Conservation (phyloP, 2,888 invertebrate species). For the Anarsia innoxiella region DNA sequence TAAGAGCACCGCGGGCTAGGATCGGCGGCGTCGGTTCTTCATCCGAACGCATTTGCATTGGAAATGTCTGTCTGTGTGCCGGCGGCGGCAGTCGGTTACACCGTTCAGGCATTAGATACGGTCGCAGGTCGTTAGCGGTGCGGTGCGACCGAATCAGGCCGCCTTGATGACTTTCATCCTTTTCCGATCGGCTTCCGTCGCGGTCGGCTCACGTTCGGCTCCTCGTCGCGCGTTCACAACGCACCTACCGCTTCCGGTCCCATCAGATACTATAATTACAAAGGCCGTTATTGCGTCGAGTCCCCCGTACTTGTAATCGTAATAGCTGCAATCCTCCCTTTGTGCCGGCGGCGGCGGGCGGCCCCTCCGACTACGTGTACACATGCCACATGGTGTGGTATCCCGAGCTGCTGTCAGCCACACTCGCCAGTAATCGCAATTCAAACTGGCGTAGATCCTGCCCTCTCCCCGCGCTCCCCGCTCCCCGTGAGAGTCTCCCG, state of each 20-base stretch:
- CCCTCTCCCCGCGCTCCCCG: background rate
- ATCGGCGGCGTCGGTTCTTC: background rate
- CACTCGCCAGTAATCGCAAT: background rate
- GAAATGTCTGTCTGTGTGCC: background rate
- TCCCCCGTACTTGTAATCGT: slow-evolving; percentile 4
- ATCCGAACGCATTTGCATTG: background rate
- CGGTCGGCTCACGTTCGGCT: slow-evolving; percentile 6
- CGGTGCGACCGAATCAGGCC: too few species aligned
- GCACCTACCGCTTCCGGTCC: slow-evolving; percentile 8
- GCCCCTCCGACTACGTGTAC: slow-evolving; percentile 1
- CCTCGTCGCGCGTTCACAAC: too few species aligned
- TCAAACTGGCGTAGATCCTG: too few species aligned
- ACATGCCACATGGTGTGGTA: background rate
- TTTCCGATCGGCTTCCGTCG: slow-evolving; percentile 6
- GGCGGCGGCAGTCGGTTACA: background rate
- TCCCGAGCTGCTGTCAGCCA: background rate
- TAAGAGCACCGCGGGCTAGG: too few species aligned
- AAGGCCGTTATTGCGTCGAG: background rate
- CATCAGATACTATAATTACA: slow-evolving; percentile 7
- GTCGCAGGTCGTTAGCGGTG: too few species aligned
- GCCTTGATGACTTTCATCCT: slow-evolving; percentile 7
- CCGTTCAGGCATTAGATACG: background rate
- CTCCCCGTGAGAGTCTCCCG: background rate
- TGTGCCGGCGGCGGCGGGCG: background rate
- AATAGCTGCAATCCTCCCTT: too few species aligned